Base-by-base conservation (phyloP, 2,888 invertebrate species). In the Ectemnius lituratus region DNA sequence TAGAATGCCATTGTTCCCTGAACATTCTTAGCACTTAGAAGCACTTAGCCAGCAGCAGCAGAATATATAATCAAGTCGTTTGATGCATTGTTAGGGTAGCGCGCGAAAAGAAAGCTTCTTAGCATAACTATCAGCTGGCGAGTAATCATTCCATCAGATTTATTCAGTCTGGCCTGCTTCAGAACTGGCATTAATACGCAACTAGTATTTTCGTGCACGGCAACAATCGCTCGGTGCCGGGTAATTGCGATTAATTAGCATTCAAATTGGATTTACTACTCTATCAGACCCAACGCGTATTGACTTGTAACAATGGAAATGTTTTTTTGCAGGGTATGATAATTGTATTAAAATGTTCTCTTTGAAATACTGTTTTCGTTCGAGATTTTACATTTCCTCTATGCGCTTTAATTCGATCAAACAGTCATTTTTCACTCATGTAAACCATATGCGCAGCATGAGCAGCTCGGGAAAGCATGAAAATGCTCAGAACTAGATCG, bases 1-100 rank as follows among this genome's bases (percentile, higher is more conserved):
- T 78, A 78, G 78, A 80, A 52, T 71, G 70, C 61, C 62, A 45
- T 70, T 57, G 11, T 18, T n/a, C n/a, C 14, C 49, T 20, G 56
- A 47, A 64, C 57, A 11, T 37, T 61, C 65, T 77, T 77, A 77
- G 77, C 62, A 52, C 52, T 37, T 52, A 52, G 52, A 37, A 72
- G 8, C 37, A 37, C 27, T 72, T 76, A 80, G 66, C 66, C 57
- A 46, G n/a, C 66, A 56, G 65, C 79, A 69, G 56, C 62, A 20
- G 57, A 37, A 37, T 64, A 61, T 28, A 62, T 23, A 16, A 59
- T 67, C 45, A 56, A 46, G 18, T 16, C 28, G 14, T 65, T 14
- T 57, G 68, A 59, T 52, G 56, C 61, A 64, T 66, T 69, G 57
- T 20, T 65, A 62, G 11, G 11, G 69, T 73, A 77, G 62, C 23